Evolutionary conservation across 2,797 vertebrate genomes (phyloP), one percentile per base, ranked within the genome.

Genomic region (Valencia hispanica): DNA sequence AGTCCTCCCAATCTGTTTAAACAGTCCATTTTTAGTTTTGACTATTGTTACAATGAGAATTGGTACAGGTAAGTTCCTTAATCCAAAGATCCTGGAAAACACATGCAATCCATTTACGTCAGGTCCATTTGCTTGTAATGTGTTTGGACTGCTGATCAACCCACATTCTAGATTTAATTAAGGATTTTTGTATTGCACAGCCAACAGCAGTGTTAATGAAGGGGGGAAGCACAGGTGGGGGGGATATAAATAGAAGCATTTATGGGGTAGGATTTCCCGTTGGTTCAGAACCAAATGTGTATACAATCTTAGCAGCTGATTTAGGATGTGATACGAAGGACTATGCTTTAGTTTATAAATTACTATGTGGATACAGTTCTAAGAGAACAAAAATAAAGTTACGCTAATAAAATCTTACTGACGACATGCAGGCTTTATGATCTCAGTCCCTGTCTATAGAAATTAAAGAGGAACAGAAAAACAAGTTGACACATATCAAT

Each of bases 191-290:
- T 89, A 88, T 82, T 71, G 84, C 85, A 75, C 81, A 85, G 82
- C 80, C 77, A 73, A 59, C 85, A 55, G n/a, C 83, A 43, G 77
- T 53, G 48, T 89, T 88, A 87, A 89, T 83, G 84, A 91, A 88
- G 84, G 76, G 82, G 85, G 85, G 87, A 68, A 78, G 79, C 85
- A 74, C 72, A 87, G 84, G 84, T 85, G 79, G 85, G 79, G 53
- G 76, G 80, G 90, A 81, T 93, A 94, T 91, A 92, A 94, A 94
- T 93, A 94, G 92, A 79, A 79, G 79, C 85, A 87, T 93, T 93
- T 90, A 85, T 89, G 83, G 86, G 87, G 78, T 80, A 91, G 89
- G 88, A 91, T 94, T 93, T 91, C 93, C 93, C 85, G 87, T 92
- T 74, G 89, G 81, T 73, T 84, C 84, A 68, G 75, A 87, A 87